Evolutionary conservation across 2,888 invertebrate species (phyloP).

Genomic region (Trichopria drosophilae): DNA sequence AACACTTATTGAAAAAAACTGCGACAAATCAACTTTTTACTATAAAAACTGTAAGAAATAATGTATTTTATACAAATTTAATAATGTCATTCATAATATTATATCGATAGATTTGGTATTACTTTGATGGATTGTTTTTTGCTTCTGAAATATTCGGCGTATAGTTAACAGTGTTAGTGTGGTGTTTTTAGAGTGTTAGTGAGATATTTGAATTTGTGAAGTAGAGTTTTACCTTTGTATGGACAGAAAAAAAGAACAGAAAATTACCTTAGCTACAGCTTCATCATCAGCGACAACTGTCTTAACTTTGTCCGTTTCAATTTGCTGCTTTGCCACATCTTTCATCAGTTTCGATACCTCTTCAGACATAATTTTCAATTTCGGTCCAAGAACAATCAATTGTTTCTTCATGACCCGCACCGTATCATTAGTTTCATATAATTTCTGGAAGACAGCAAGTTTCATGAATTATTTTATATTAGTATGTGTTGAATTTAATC

Average conservation of each 20-base stretch:
- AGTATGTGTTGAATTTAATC: not conserved
- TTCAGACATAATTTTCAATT: conserved; percentile 75
- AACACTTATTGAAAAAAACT: too few relatives aligned
- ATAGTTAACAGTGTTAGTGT: too few relatives aligned
- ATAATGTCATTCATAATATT: too few relatives aligned
- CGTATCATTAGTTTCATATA: conserved; percentile 78
- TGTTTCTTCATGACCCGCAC: conserved; percentile 86
- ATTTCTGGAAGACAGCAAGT: conserved; percentile 62
- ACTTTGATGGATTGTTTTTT: too few relatives aligned
- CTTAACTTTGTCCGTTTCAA: conserved; percentile 79
- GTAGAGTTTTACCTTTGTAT: too few relatives aligned
- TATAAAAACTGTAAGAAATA: too few relatives aligned
- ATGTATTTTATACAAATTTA: too few relatives aligned
- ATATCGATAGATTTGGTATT: too few relatives aligned
- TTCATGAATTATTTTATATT: not conserved
- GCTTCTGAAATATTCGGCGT: too few relatives aligned
- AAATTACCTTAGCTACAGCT: conserved; percentile 76
- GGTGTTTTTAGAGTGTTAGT: too few relatives aligned
- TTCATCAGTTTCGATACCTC: conserved; percentile 77
- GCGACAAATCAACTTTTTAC: too few relatives aligned
- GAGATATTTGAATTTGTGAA: too few relatives aligned
- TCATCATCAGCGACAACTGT: conserved; percentile 81
- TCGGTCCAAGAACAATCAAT: conserved; percentile 78
- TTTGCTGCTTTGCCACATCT: conserved; percentile 77
- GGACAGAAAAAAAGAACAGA: not conserved